Percentiles rank a stretch among this genome's conserved stretches.
These are phyloP conservation scores for Rhegmatorhina hoffmannsi DNA, from an alignment of 2,113 vertebrate genomes.

Conservation along the genomic window DNA sequence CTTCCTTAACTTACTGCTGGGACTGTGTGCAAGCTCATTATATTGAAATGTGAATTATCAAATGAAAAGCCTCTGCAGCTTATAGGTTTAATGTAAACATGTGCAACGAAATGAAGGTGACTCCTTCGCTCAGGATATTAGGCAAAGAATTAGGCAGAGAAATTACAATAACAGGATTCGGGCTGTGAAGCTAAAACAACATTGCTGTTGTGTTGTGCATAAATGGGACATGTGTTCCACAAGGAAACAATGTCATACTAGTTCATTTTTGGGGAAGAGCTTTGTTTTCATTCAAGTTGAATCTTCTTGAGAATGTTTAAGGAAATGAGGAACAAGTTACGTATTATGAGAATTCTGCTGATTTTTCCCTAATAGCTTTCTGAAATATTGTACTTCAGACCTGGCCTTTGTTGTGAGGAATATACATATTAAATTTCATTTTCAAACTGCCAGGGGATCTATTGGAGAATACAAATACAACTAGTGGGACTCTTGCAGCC, in stretches of 20 bases:
- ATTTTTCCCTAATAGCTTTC: background rate
- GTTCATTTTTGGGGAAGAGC: background rate
- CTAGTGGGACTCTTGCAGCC: background rate
- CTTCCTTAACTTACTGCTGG: slow-evolving; percentile 26
- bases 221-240: background rate
- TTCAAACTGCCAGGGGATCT: background rate
- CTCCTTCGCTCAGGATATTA: background rate
- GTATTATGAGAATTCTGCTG: background rate
- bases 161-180: slow-evolving; percentile 1
- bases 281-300: background rate
- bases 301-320: background rate
- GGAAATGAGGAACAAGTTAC: background rate
- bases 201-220: background rate
- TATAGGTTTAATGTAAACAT: background rate
- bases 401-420: background rate
- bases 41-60: background rate
- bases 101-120: background rate
- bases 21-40: slow-evolving; percentile 24
- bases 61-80: slow-evolving; percentile 10
- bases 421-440: background rate
- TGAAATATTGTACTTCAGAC: background rate
- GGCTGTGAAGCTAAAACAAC: background rate
- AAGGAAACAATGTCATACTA: background rate
- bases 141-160: background rate
- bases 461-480: background rate